These are phyloP conservation scores for Collichthys lucidus DNA, from an alignment of 2,113 vertebrate species.

Conservation along the genomic window DNA sequence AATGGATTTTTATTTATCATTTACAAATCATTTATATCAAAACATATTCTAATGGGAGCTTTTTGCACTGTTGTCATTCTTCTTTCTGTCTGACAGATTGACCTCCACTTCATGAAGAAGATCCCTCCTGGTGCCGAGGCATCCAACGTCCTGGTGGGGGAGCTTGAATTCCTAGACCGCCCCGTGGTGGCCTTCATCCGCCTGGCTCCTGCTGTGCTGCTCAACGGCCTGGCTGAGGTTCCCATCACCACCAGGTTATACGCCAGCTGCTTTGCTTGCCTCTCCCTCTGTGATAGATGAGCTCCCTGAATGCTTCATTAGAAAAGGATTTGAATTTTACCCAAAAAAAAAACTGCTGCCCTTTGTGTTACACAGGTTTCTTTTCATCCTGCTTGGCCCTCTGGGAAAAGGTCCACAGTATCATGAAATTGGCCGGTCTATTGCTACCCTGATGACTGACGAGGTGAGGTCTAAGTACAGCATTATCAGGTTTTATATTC, in stretches of 20 bases:
- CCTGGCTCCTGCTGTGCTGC: conserved; percentile 92
- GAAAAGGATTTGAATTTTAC: conserved; percentile 17
- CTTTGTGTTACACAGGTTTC: conserved; percentile 87
- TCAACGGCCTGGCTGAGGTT: conserved; percentile 95
- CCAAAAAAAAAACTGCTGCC: conserved; percentile 17
- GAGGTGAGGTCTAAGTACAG: conserved; percentile 86
- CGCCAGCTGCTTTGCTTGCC: neutral
- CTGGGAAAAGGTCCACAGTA: conserved; percentile 97
- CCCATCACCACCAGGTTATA: conserved; percentile 95
- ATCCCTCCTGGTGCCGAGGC: conserved; percentile 98
- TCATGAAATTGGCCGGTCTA: conserved; percentile 98
- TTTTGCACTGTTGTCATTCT: neutral
- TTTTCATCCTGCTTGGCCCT: conserved; percentile 97
- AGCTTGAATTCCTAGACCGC: conserved; percentile 96
- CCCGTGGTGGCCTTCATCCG: conserved; percentile 95
- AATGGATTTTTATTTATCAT: neutral
- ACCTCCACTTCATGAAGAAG: conserved; percentile 99
- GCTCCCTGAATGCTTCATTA: conserved; percentile 11
- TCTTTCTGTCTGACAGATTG: conserved; percentile 85
- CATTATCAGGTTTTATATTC: neutral
- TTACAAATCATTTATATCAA: neutral
- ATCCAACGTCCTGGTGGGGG: conserved; percentile 96
- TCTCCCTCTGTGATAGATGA: neutral
- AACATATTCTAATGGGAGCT: no score
- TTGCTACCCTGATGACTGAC: conserved; percentile 98